These are phyloP conservation scores for Vulpes ferrilata DNA, from an alignment of 2,113 vertebrate genomes.

Conservation along the genomic window DNA sequence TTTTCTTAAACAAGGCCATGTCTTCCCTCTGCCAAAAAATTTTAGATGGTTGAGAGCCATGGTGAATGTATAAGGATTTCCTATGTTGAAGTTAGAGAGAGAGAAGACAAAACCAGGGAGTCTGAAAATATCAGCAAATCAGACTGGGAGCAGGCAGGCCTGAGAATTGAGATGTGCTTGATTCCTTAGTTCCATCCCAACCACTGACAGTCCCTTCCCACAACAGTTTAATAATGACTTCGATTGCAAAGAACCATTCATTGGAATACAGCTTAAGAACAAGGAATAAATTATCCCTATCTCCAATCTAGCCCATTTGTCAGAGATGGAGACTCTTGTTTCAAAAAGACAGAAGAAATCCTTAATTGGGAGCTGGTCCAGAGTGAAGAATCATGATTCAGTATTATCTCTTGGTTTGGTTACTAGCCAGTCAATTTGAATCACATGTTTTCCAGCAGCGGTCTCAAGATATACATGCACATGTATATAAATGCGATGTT, in stretches of 20 bases:
- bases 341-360: background rate
- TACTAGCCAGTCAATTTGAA: background rate
- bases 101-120: background rate
- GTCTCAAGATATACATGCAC: background rate
- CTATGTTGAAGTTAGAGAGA: background rate
- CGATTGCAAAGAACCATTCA: background rate
- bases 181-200: conserved; percentile 1
- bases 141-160: background rate
- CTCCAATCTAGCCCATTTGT: background rate
- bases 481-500: background rate
- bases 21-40: background rate
- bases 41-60: background rate
- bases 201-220: background rate
- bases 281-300: background rate
- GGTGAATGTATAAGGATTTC: background rate
- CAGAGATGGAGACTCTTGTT: background rate
- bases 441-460: background rate
- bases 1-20: background rate
- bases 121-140: background rate
- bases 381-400: background rate
- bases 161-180: background rate
- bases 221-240: background rate
- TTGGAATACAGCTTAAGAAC: background rate
- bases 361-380: background rate
- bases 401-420: background rate